These are phyloP conservation scores for Bolinopsis microptera DNA, from an alignment of 37 sponge, comb jelly and placozoan species.

Conservation along the genomic window DNA sequence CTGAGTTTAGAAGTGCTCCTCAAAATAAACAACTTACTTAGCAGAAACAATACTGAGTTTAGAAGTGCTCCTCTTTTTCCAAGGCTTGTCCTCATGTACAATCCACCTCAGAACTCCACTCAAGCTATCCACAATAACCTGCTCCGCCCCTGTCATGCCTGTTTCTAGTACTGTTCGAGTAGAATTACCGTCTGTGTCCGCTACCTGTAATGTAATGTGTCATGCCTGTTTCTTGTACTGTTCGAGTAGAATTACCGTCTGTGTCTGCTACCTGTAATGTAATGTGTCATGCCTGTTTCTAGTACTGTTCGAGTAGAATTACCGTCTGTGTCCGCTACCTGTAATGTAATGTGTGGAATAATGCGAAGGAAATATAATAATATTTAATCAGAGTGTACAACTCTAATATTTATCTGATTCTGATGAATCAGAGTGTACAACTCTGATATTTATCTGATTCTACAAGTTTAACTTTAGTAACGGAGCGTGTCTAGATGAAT, in stretches of 20 bases:
- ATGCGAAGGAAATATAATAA: too few relatives aligned
- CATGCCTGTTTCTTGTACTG: neutral
- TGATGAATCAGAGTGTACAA: too few relatives aligned
- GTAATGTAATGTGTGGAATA: too few relatives aligned
- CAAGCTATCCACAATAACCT: neutral
- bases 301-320: neutral
- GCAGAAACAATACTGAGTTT: neutral
- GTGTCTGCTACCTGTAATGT: neutral
- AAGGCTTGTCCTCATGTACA: neutral
- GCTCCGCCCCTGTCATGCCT: neutral
- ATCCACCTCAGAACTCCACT: neutral
- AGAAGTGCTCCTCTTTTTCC: neutral
- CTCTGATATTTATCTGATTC: too few relatives aligned
- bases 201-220: neutral
- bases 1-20: neutral
- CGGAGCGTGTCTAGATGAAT: too few relatives aligned
- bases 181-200: neutral
- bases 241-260: neutral
- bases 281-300: neutral
- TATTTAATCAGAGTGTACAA: too few relatives aligned
- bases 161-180: neutral
- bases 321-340: neutral
- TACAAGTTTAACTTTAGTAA: too few relatives aligned
- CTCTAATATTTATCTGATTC: too few relatives aligned
- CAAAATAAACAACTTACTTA: neutral